Percentiles rank a stretch among this genome's conserved stretches.
Evolutionary conservation across 2,888 invertebrate genomes (phyloP).

Genomic region (Serrognathus titanus): DNA sequence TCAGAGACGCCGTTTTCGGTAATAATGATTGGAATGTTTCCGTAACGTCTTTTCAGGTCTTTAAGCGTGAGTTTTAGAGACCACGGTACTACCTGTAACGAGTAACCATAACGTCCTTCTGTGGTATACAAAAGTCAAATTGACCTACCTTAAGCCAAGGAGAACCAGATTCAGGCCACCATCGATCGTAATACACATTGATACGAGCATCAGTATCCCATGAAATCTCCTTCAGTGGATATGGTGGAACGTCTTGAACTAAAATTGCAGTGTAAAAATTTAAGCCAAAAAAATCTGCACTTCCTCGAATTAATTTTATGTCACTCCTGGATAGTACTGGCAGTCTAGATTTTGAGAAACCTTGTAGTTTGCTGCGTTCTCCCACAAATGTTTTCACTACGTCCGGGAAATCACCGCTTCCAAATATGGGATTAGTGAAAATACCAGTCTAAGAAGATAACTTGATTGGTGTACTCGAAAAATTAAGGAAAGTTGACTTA

Average conservation of each 20-base stretch:
- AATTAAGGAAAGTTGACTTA: slow-evolving; percentile 12
- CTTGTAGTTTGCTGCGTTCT: slow-evolving; percentile 55
- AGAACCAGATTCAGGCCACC: slow-evolving; percentile 43
- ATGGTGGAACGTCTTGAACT: neutral
- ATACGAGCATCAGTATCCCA: slow-evolving; percentile 9
- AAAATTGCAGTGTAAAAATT: slow-evolving; percentile 63
- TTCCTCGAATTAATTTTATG: slow-evolving; percentile 54
- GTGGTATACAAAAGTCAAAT: neutral
- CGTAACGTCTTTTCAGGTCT: slow-evolving; percentile 7
- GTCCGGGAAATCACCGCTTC: slow-evolving; percentile 60
- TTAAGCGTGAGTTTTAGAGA: slow-evolving; percentile 6
- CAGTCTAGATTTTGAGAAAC: slow-evolving; percentile 56
- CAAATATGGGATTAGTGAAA: slow-evolving; percentile 64
- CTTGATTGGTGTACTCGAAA: neutral
- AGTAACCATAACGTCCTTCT: too few relatives aligned
- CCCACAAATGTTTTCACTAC: slow-evolving; percentile 58
- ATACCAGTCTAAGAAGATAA: slow-evolving; percentile 47
- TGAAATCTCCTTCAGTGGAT: neutral
- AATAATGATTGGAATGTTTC: slow-evolving; percentile 9
- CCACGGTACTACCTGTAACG: slow-evolving; percentile 4
- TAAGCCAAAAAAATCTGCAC: slow-evolving; percentile 67
- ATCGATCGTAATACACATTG: slow-evolving; percentile 1
- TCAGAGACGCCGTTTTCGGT: slow-evolving; percentile 15
- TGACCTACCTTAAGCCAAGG: slow-evolving; percentile 10
- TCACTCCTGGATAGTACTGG: slow-evolving; percentile 58